Evolutionary conservation across 1,140 invertebrate genomes (phyloP).

Genomic region (Physella acuta): DNA sequence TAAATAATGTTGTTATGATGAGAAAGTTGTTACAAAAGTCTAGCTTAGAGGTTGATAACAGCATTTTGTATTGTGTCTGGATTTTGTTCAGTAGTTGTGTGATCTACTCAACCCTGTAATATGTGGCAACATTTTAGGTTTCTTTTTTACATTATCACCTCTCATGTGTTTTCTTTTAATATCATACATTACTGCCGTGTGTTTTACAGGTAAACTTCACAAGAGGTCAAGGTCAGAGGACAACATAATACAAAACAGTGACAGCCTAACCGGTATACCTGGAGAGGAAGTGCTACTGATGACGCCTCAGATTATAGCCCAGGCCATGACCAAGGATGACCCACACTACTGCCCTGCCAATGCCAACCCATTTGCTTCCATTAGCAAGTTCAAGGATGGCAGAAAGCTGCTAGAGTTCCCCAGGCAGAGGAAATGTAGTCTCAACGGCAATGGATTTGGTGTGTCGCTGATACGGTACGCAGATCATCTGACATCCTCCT

Average conservation of each 20-base stretch:
- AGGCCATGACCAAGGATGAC: constrained; percentile 57
- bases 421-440: constrained; percentile 29
- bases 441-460: not conserved
- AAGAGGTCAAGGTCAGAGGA: constrained; percentile 53
- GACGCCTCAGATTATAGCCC: constrained; percentile 49
- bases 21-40: no score
- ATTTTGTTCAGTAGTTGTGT: no score
- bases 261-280: constrained; percentile 30
- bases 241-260: constrained; percentile 47
- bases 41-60: no score
- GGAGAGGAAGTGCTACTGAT: constrained; percentile 30
- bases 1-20: no score
- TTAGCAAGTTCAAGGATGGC: constrained; percentile 46
- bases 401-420: constrained; percentile 47
- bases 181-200: no score
- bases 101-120: no score
- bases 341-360: constrained; percentile 53
- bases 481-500: constrained; percentile 41
- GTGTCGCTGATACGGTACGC: not conserved
- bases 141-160: no score
- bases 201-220: constrained; percentile 29
- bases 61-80: no score
- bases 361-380: constrained; percentile 51
- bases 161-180: no score
- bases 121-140: no score